A percentile compares a stretch with the other conserved stretches of the same genome.
Evolutionary conservation across 2,113 vertebrate species (phyloP).

Genomic region (Thalassoma bifasciatum): DNA sequence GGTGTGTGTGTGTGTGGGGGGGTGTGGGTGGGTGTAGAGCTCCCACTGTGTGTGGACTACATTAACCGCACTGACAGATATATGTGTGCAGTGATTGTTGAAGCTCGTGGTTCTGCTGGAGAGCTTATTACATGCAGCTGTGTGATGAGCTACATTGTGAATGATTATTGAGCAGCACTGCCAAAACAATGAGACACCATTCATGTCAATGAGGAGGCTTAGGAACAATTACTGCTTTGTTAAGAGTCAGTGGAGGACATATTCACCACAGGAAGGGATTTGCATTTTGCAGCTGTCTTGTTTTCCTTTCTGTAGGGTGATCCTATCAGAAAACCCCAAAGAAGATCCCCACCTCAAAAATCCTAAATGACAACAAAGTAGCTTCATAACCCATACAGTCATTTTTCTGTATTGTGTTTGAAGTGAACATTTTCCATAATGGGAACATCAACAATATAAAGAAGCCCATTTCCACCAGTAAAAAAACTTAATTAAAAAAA

Average conservation of each 20-base stretch:
- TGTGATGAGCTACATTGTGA: not conserved
- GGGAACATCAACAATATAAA: too few species aligned
- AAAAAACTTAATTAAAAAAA: too few species aligned
- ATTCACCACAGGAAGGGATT: not conserved
- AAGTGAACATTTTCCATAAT: too few species aligned
- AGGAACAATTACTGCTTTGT: conserved; percentile 41
- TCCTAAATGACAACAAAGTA: too few species aligned
- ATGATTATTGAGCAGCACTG: conserved; percentile 14
- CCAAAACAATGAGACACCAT: conserved; percentile 11
- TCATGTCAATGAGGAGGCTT: not conserved
- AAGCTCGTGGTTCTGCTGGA: not conserved
- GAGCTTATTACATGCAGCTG: not conserved
- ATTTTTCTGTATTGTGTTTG: too few species aligned
- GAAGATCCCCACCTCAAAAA: too few species aligned
- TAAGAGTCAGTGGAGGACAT: not conserved
- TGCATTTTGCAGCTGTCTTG: not conserved
- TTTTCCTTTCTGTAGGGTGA: too few species aligned
- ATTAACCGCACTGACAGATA: conserved; percentile 17
- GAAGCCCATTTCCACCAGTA: too few species aligned
- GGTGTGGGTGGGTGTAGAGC: too few species aligned
- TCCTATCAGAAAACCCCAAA: too few species aligned
- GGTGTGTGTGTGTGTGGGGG: too few species aligned
- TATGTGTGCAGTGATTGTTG: conserved; percentile 3
- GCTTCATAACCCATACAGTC: too few species aligned
- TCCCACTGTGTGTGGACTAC: conserved; percentile 10